Base-by-base conservation (phyloP, 2,797 vertebrate genomes). In the Bradypodion pumilum region DNA sequence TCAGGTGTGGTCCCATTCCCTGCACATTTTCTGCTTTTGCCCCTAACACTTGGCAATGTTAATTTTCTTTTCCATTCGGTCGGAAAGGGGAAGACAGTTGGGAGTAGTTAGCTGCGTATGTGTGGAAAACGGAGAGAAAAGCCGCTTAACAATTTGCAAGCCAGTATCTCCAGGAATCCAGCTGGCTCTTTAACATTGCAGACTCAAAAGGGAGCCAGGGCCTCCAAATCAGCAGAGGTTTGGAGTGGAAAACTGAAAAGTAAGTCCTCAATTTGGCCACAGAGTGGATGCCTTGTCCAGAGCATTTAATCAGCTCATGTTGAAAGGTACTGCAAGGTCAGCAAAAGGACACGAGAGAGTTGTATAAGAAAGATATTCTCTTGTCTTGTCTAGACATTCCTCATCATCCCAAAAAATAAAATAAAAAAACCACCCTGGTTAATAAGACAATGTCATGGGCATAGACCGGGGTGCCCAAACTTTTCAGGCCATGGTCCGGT, bases 101-200 rank as follows among this genome's bases (percentile, higher is more conserved):
- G 7, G 19, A 27, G 37, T 35, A 37, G 9, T 23, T 29, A 82
- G 37, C 82, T 81, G 60, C 19, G 8, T 52, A 5, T 19, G 10
- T 3, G 27, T 23, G 40, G 5, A 62, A 63, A 19, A 81, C 87
- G 89, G 89, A 84, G 0, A 16, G 70, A 79, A 72, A 62, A 78
- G 90, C 90, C 90, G n/a, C n/a, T 83, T 70, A 75, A 69, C 88
- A 90, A 90, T 81, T 15, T 0, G 56, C 19, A 0, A 35, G 84
- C 91, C 72, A 90, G 85, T 66, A 82, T 82, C 78, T 0, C 32
- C 1, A 3, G 56, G 32, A 0, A 7, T 84, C 92, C 92, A 94
- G 90, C 93, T 94, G 95, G 95, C 95, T 93, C 83, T 1, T 65
- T 21, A 2, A 89, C 82, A 92, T 88, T 89, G 90, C 91, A 94